phyloP scores from a whole-genome alignment of 2,797 vertebrate genomes.

The Numenius phaeopus region DNA sequence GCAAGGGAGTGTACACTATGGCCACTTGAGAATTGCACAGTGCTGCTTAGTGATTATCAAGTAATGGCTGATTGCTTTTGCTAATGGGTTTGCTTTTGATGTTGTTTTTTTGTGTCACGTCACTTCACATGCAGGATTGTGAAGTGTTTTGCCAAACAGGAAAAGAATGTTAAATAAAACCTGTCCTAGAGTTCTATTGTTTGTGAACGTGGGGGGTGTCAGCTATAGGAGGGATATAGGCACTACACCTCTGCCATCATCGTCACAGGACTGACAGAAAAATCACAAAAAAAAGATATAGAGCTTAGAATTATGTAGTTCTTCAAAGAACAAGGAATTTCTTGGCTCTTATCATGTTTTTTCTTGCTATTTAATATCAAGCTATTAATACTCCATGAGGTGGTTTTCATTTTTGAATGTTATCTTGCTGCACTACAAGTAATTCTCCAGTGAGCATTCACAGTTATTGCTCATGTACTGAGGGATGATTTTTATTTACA shows the following conservation, averaged over 20 bases:
- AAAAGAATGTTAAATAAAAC: background rate
- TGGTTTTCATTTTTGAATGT: background rate
- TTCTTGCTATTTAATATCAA: background rate
- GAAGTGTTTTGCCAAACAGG: slow-evolving; percentile 21
- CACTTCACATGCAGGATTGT: slow-evolving; percentile 1
- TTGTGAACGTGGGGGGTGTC: background rate
- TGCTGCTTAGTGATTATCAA: slow-evolving; percentile 23
- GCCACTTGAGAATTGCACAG: slow-evolving; percentile 39
- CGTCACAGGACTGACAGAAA: background rate
- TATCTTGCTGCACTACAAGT: background rate
- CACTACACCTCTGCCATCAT: background rate
- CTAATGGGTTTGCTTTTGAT: slow-evolving; percentile 56
- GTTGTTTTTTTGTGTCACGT: background rate
- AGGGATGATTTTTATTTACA: background rate
- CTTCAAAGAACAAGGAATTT: background rate
- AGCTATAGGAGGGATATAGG: background rate
- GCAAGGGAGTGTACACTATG: background rate
- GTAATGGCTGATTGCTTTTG: slow-evolving; percentile 58
- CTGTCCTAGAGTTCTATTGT: background rate
- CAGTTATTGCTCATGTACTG: background rate
- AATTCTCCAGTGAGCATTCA: background rate
- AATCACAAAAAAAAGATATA: accelerated
- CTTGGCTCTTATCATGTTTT: background rate
- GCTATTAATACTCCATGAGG: background rate
- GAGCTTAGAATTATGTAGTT: background rate